Conservation (phyloP, 2,113 vertebrate genomes). For the Pygoscelis antarcticus region DNA sequence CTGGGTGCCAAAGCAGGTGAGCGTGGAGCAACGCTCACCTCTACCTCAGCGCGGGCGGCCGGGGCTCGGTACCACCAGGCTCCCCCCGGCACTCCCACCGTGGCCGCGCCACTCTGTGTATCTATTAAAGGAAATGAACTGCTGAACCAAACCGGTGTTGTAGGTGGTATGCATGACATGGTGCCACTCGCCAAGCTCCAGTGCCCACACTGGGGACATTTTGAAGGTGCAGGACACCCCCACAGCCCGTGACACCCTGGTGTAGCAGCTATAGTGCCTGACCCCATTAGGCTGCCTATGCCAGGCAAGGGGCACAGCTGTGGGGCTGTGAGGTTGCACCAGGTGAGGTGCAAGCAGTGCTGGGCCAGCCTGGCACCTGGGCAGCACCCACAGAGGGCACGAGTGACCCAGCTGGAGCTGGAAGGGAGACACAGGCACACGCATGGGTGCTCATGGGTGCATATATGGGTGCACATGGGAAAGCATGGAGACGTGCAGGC, state of each 20-base stretch:
- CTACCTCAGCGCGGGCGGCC: slow-evolving; percentile 79
- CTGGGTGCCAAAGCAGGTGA: slow-evolving; percentile 79
- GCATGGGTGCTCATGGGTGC: fast-evolving
- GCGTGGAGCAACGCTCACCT: slow-evolving; percentile 61
- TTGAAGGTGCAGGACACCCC: background rate
- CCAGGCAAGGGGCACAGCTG: fast-evolving
- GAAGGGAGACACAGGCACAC: background rate
- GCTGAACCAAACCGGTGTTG: background rate
- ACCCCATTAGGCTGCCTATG: background rate
- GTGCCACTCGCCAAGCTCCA: background rate
- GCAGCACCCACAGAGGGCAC: background rate
- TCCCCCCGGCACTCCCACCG: background rate
- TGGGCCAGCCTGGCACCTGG: background rate
- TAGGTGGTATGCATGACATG: background rate
- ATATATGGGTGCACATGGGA: background rate
- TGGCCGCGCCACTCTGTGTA: background rate
- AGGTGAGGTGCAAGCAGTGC: fast-evolving
- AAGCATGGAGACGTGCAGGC: fast-evolving
- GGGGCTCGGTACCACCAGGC: fast-evolving
- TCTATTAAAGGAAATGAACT: slow-evolving; percentile 21
- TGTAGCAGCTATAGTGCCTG: background rate
- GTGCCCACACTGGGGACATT: background rate
- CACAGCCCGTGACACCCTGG: fast-evolving
- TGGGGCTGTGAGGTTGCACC: background rate
- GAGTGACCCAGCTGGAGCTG: background rate